Evolutionary conservation across 2,888 invertebrate genomes (phyloP).

Genomic region (Blomia tropicalis): DNA sequence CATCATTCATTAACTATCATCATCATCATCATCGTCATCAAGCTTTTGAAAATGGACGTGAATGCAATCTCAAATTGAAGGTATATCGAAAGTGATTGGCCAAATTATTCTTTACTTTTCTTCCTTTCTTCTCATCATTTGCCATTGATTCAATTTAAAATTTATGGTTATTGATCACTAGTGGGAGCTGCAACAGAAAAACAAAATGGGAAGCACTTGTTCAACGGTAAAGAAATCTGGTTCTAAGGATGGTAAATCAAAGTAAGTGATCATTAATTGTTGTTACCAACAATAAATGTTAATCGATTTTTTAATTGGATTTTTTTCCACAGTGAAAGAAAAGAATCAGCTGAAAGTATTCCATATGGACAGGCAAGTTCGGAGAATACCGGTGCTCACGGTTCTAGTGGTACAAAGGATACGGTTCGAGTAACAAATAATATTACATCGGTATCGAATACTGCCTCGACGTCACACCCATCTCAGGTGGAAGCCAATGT

Average conservation of each 20-base stretch:
- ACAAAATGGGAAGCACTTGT: constrained; percentile 23
- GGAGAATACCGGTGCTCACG: background rate
- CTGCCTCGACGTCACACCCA: background rate
- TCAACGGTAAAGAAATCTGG: constrained; percentile 20
- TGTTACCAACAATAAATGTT: no score
- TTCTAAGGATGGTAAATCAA: constrained; percentile 13
- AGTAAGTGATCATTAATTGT: background rate
- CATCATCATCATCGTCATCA: no score
- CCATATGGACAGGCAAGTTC: constrained; percentile 13
- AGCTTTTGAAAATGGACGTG: no score
- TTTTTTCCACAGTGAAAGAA: background rate
- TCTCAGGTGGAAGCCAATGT: background rate
- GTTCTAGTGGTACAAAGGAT: background rate
- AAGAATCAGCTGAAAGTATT: constrained; percentile 19
- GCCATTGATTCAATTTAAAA: no score
- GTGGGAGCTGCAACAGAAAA: no score
- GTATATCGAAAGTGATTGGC: no score
- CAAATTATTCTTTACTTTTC: no score
- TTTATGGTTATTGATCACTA: no score
- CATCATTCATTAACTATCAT: no score
- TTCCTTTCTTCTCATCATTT: no score
- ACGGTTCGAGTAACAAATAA: no score
- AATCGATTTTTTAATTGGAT: background rate
- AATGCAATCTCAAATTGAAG: no score
- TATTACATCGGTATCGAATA: background rate